Percentiles rank a stretch among this genome's conserved stretches.
Evolutionary conservation across 2,113 vertebrate genomes (phyloP).

Genomic region (Stomatorhinus ivindoensis): DNA sequence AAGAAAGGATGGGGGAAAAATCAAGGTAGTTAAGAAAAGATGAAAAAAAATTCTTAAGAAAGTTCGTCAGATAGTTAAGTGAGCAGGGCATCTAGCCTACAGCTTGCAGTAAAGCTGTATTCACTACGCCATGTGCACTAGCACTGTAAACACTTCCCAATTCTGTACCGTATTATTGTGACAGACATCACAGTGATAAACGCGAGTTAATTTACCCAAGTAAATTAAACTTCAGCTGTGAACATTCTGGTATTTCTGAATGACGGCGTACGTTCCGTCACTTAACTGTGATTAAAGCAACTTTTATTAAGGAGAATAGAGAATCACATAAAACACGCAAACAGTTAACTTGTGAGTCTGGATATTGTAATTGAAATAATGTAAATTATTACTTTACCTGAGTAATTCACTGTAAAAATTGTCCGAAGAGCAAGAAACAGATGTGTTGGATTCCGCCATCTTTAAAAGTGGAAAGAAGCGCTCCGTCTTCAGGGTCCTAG

Average conservation of each 20-base stretch:
- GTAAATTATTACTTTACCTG: conserved; percentile 35
- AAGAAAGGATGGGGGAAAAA: background rate
- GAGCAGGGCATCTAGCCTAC: background rate
- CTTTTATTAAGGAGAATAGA: background rate
- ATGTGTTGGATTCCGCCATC: conserved; percentile 52
- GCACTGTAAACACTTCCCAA: background rate
- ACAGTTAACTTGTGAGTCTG: background rate
- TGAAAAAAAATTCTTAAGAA: background rate
- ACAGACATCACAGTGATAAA: background rate
- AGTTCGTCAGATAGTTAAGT: background rate
- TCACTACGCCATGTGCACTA: background rate
- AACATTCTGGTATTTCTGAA: background rate
- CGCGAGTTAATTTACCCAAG: background rate
- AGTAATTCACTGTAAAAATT: conserved; percentile 44
- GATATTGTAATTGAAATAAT: background rate
- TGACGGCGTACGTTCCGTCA: background rate
- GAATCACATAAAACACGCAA: background rate
- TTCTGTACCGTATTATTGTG: background rate
- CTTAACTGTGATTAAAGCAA: background rate
- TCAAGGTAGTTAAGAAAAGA: background rate
- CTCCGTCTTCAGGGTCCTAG: conserved; percentile 34
- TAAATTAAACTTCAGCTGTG: background rate
- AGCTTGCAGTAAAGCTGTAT: background rate
- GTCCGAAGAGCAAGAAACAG: background rate
- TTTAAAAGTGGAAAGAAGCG: background rate